phyloP scores from a whole-genome alignment of 2,888 invertebrate species.

The Drosophila suboccidentalis region DNA sequence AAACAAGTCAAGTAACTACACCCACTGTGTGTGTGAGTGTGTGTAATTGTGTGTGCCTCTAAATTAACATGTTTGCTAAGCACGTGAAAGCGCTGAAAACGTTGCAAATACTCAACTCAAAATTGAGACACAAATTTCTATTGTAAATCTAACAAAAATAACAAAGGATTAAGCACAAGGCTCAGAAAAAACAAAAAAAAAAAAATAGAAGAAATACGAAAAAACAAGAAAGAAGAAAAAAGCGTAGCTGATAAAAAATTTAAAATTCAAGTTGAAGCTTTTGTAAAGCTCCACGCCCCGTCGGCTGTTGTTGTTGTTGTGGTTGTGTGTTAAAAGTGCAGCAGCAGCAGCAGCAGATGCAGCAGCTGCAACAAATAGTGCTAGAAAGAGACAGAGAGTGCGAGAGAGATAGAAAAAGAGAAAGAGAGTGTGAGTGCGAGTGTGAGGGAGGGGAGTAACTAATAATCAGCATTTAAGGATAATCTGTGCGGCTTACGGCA shows the following conservation, averaged over 20 bases:
- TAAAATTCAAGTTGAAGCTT: slow-evolving; percentile 55
- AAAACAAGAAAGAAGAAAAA: slow-evolving; percentile 12
- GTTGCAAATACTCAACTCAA: slow-evolving; percentile 5
- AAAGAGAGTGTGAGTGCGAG: neutral
- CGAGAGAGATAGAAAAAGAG: neutral
- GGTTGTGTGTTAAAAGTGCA: slow-evolving; percentile 34
- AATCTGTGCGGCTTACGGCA: slow-evolving; percentile 58
- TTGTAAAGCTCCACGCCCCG: slow-evolving; percentile 57
- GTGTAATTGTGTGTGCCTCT: slow-evolving; percentile 4
- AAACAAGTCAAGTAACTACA: slow-evolving; percentile 54
- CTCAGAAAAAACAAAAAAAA: neutral
- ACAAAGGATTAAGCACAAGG: slow-evolving; percentile 10
- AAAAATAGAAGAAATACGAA: slow-evolving; percentile 1
- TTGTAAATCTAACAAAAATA: slow-evolving; percentile 6
- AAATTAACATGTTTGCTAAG: slow-evolving; percentile 35
- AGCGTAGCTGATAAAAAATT: slow-evolving; percentile 42
- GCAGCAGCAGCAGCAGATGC: slow-evolving; percentile 27
- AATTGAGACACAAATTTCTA: slow-evolving; percentile 9
- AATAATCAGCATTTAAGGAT: slow-evolving; percentile 67
- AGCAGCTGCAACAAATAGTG: slow-evolving; percentile 32
- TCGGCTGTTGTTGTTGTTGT: slow-evolving; percentile 38
- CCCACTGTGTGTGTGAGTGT: slow-evolving; percentile 18
- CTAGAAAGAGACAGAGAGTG: neutral
- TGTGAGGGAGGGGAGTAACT: slow-evolving; percentile 16
- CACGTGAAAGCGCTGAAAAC: slow-evolving; percentile 29